Conservation (phyloP, 1,140 invertebrate genomes). For the Zophobas atratus region DNA sequence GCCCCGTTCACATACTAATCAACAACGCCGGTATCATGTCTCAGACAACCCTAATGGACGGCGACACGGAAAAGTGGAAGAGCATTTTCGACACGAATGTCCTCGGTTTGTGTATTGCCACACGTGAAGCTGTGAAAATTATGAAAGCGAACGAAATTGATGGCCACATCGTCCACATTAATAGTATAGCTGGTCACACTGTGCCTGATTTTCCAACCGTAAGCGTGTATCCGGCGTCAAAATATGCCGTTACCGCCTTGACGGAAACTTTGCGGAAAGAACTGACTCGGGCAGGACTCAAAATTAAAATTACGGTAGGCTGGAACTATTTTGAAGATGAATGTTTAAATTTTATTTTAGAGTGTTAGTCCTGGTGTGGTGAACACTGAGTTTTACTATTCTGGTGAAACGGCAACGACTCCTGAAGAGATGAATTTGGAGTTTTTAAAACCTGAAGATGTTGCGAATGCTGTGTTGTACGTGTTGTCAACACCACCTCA, state of each 20-base stretch:
- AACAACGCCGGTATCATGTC: slow-evolving; percentile 76
- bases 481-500: slow-evolving; percentile 72
- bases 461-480: slow-evolving; percentile 74
- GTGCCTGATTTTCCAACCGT: slow-evolving; percentile 58
- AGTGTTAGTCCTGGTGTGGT: slow-evolving; percentile 75
- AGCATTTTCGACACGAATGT: slow-evolving; percentile 42
- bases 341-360: slow-evolving; percentile 58
- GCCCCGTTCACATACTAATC: slow-evolving; percentile 76
- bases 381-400: slow-evolving; percentile 70
- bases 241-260: slow-evolving; percentile 73
- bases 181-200: slow-evolving; percentile 54
- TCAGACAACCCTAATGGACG: slow-evolving; percentile 6
- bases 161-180: slow-evolving; percentile 41
- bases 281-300: slow-evolving; percentile 66
- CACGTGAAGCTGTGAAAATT: slow-evolving; percentile 70
- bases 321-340: neutral
- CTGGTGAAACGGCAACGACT: neutral
- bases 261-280: slow-evolving; percentile 73
- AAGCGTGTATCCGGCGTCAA: slow-evolving; percentile 74
- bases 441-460: slow-evolving; percentile 67
- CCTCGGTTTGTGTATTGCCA: slow-evolving; percentile 71
- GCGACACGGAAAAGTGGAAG: slow-evolving; percentile 39
- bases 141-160: slow-evolving; percentile 49
- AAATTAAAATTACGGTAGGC: slow-evolving; percentile 69
- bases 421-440: slow-evolving; percentile 59